A percentile compares a stretch with the other conserved stretches of the same genome.
These are phyloP conservation scores for Ectemnius continuus DNA, from an alignment of 2,888 invertebrate species.

Conservation along the genomic window DNA sequence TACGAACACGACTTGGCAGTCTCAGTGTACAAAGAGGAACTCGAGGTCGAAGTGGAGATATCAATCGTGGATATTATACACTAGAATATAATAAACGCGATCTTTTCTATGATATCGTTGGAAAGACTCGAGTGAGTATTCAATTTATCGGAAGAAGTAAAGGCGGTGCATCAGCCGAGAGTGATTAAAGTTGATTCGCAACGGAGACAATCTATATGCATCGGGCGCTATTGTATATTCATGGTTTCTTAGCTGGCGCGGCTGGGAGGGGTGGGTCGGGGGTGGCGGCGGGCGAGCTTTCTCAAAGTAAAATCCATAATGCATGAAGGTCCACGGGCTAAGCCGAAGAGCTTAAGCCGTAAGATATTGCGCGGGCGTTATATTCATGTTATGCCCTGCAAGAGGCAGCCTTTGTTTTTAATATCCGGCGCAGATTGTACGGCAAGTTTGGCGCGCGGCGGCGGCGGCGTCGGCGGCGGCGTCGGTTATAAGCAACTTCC, in stretches of 20 bases:
- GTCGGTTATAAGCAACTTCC: slow-evolving; percentile 50
- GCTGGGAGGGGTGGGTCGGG: slow-evolving; percentile 45
- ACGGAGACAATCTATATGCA: slow-evolving; percentile 71
- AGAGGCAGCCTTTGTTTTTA: slow-evolving; percentile 75
- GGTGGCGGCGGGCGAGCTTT: slow-evolving; percentile 49
- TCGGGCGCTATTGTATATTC: slow-evolving; percentile 77
- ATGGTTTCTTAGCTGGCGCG: slow-evolving; percentile 76
- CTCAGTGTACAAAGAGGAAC: not conserved
- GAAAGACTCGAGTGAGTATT: slow-evolving; percentile 49
- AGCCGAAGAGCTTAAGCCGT: slow-evolving; percentile 70
- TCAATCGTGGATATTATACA: slow-evolving; percentile 22
- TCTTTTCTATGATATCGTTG: slow-evolving; percentile 43
- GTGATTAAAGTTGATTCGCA: slow-evolving; percentile 75
- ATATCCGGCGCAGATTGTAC: slow-evolving; percentile 68
- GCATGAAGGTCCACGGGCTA: slow-evolving; percentile 75
- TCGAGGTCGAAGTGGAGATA: slow-evolving; percentile 26
- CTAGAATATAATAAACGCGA: slow-evolving; percentile 25
- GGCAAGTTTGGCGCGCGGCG: slow-evolving; percentile 49
- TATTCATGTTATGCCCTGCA: slow-evolving; percentile 76
- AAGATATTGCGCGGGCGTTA: slow-evolving; percentile 76
- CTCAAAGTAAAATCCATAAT: slow-evolving; percentile 77
- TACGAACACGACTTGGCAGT: slow-evolving; percentile 35
- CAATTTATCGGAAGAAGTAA: slow-evolving; percentile 53
- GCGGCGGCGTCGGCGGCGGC: too few species aligned
- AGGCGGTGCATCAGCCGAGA: slow-evolving; percentile 36